A percentile compares a stretch with the other conserved stretches of the same genome.
Evolutionary conservation across 2,888 invertebrate genomes (phyloP).

Genomic region (Scaeva pyrastri): DNA sequence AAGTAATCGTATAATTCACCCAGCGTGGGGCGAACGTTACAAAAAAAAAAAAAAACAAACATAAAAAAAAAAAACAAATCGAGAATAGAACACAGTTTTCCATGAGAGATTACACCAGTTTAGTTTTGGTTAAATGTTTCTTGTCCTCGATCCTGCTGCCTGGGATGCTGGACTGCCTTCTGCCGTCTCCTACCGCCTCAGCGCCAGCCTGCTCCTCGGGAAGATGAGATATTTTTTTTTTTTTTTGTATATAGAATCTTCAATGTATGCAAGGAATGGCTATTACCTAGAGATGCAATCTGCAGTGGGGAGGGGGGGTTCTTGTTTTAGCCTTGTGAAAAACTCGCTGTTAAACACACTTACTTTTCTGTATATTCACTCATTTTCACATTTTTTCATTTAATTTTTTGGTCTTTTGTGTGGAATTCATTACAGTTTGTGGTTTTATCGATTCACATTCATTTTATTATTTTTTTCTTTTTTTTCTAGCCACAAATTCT

Average conservation of each 20-base stretch:
- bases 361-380: slow-evolving; percentile 21
- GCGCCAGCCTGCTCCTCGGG: not conserved
- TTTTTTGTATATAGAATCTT: slow-evolving; percentile 6
- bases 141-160: slow-evolving; percentile 29
- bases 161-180: slow-evolving; percentile 1
- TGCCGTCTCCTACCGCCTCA: no score
- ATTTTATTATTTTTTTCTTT: slow-evolving; percentile 3
- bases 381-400: slow-evolving; percentile 39
- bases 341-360: slow-evolving; percentile 41
- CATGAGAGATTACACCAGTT: slow-evolving; percentile 71
- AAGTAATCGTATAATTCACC: slow-evolving; percentile 73
- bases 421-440: slow-evolving; percentile 41
- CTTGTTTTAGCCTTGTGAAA: slow-evolving; percentile 17
- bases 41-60: slow-evolving; percentile 50
- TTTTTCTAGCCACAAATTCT: slow-evolving; percentile 14
- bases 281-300: slow-evolving; percentile 31
- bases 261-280: not conserved
- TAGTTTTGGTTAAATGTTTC: slow-evolving; percentile 68
- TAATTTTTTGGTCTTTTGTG: slow-evolving; percentile 8
- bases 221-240: not conserved
- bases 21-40: slow-evolving; percentile 66
- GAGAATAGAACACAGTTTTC: slow-evolving; percentile 64
- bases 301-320: not conserved
- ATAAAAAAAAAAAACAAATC: slow-evolving; percentile 50
- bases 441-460: slow-evolving; percentile 43